Evolutionary conservation across 2,797 vertebrate genomes (phyloP).

Genomic region (Lacerta agilis): DNA sequence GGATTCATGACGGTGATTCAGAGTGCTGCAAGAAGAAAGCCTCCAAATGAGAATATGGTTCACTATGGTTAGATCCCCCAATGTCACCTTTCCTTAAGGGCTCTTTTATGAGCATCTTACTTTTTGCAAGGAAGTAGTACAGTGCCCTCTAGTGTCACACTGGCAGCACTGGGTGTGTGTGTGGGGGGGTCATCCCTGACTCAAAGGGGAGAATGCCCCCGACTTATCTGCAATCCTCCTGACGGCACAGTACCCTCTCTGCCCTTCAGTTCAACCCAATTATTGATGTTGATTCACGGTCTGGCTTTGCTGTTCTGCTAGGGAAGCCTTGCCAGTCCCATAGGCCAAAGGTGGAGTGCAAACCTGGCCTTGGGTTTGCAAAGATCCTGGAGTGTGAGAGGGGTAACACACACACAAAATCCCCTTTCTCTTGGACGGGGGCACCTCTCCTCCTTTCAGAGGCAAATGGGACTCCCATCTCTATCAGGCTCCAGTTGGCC

Average conservation of each 20-base stretch:
- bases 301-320: background rate
- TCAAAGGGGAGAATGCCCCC: background rate
- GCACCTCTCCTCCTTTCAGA: background rate
- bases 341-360: background rate
- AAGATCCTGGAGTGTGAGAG: background rate
- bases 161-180: background rate
- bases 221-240: background rate
- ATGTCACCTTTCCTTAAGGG: background rate
- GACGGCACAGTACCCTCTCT: too few species aligned
- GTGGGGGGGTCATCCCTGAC: background rate
- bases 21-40: background rate
- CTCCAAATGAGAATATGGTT: background rate
- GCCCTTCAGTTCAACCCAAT: background rate
- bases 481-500: too few species aligned
- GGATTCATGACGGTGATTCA: background rate
- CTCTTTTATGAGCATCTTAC: background rate
- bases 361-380: background rate
- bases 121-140: background rate
- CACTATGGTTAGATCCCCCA: too few species aligned
- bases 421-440: background rate
- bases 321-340: background rate
- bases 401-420: background rate
- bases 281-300: background rate
- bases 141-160: constrained; percentile 6
- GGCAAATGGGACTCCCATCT: background rate